phyloP scores from a whole-genome alignment of 2,113 vertebrate species.

The Alces alces region DNA sequence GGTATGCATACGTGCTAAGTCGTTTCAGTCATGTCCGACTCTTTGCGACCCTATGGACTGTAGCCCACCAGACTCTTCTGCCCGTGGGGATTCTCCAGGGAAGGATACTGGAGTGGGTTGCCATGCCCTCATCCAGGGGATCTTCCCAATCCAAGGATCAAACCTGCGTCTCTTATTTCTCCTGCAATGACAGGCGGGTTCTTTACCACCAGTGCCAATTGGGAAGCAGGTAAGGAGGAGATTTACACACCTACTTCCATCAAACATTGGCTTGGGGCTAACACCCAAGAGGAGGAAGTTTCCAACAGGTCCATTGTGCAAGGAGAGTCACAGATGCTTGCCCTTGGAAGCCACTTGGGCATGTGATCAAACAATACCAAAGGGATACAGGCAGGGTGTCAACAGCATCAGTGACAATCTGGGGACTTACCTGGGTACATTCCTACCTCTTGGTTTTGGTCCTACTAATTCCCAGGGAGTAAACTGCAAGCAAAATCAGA shows the following conservation, averaged over 20 bases:
- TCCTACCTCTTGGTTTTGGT: neutral
- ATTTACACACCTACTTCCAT: neutral
- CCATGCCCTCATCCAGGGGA: neutral
- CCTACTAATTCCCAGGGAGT: neutral
- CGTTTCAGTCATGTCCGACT: neutral
- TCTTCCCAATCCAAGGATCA: neutral
- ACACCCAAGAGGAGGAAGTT: neutral
- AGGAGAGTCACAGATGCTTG: neutral
- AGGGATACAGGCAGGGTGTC: neutral
- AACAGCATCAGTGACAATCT: neutral
- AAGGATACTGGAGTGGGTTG: neutral
- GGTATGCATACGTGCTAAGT: neutral
- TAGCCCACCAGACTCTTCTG: neutral
- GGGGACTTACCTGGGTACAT: neutral
- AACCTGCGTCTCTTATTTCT: neutral
- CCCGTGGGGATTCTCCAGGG: neutral
- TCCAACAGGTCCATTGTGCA: neutral
- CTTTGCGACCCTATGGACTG: neutral
- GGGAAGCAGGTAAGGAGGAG: neutral
- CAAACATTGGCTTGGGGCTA: neutral
- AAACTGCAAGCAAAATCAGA: slow-evolving; percentile 8
- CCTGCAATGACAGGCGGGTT: neutral
- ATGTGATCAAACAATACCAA: neutral
- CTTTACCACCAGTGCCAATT: neutral
- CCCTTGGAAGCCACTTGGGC: neutral